Base-by-base conservation (phyloP, 1,140 invertebrate genomes). In the Battus philenor region DNA sequence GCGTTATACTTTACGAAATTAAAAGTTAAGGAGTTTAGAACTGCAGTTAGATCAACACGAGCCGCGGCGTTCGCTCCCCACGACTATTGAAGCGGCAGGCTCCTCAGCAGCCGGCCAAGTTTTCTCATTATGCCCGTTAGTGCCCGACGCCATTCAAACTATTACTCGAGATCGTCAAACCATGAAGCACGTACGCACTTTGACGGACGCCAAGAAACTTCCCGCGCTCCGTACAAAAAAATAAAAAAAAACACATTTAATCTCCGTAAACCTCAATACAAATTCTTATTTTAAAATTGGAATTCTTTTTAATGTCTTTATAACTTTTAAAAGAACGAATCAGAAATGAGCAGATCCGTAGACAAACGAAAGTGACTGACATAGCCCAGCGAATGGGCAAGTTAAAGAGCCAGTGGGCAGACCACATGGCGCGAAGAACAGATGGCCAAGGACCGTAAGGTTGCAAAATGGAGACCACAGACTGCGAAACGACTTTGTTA, bases 121-220 rank as follows among this genome's bases (percentile, higher is more conserved):
- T 80, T 80, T 75, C 72, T 80, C 73, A 80, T 80, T 79, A 79
- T 61, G 54, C 57, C 50, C 63, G 54, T 68, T 59, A 70, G 52
- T 62, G 59, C 56, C 50, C 47, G 49, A 63, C 60, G 49, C 44
- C 53, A 57, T 59, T 71, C 55, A 46, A 39, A 67, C 54, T 69
- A 63, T 58, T 61, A 63, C 61, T 58, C 53, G 55, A 34, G 53
- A 54, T 33, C 58, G 45, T 64, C 62, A 58, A 72, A 62, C 45
- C 51, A 32, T 31, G 44, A 38, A 49, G 51, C 67, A 66, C 57
- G 51, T 63, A 62, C 61, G 49, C 59, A 63, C 56, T 47, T 31
- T 39, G 31, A 47, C 29, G 32, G 36, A 39, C 33, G 33, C 5
- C 11, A 17, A 41, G 48, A 31, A 24, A 38, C 18, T 39, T 26